Conservation (phyloP, 2,113 vertebrate genomes). For the Ailurus styani region DNA sequence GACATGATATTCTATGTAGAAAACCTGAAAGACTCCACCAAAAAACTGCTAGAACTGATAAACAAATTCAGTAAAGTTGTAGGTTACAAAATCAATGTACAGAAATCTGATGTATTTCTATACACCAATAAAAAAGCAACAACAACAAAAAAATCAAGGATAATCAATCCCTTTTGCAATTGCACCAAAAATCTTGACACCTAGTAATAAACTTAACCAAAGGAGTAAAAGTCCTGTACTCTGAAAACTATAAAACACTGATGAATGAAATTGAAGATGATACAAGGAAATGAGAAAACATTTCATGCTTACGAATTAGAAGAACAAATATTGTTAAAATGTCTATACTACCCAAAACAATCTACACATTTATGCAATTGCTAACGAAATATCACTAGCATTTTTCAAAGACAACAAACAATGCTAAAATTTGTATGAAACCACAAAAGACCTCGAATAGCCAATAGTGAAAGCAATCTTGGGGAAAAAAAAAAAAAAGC, state of each 20-base stretch:
- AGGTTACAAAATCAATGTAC: neutral
- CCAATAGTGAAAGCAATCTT: neutral
- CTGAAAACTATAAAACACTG: neutral
- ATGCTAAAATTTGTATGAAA: neutral
- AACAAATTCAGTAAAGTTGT: neutral
- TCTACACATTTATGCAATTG: neutral
- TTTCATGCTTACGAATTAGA: neutral
- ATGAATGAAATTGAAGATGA: neutral
- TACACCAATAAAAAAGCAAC: neutral
- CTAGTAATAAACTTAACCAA: neutral
- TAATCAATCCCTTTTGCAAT: neutral
- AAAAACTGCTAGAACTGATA: neutral
- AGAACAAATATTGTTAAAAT: neutral
- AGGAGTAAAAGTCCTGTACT: neutral
- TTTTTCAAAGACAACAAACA: neutral
- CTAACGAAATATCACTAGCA: neutral
- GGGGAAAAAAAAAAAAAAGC: neutral
- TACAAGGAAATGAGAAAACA: neutral
- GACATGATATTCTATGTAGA: neutral
- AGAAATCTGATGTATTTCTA: neutral
- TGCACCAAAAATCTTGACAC: neutral
- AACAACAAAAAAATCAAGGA: neutral
- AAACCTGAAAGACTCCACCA: neutral
- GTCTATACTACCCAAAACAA: neutral
- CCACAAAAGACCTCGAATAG: neutral